Conservation (phyloP, 2,888 invertebrate genomes). For the Diogma glabrata region DNA sequence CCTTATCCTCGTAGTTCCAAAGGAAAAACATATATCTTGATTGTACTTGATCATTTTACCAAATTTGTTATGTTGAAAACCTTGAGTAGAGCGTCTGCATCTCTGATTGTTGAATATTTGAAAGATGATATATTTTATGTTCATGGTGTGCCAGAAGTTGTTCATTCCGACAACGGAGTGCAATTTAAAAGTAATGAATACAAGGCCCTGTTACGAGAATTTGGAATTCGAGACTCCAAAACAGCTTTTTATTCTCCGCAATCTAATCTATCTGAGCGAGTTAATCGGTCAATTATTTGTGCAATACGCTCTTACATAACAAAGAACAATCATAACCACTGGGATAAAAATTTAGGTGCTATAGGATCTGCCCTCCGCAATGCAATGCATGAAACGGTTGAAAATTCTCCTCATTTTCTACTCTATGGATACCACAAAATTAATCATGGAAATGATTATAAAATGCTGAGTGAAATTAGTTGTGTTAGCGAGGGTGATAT, state of each 20-base stretch:
- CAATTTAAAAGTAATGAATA: conserved; percentile 17
- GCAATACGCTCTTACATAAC: conserved; percentile 22
- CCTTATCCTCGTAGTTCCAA: background rate
- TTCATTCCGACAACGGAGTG: conserved; percentile 23
- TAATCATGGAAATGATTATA: conserved; percentile 12
- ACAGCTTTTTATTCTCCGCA: conserved; percentile 26
- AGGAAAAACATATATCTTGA: conserved; percentile 12
- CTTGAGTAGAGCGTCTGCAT: conserved; percentile 7
- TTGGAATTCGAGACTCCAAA: conserved; percentile 16
- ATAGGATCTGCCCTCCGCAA: conserved; percentile 23
- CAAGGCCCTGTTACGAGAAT: conserved; percentile 14
- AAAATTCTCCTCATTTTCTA: conserved; percentile 20
- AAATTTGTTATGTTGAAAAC: conserved; percentile 14
- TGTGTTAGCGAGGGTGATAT: background rate
- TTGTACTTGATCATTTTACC: conserved; percentile 14
- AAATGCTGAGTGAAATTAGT: conserved; percentile 1
- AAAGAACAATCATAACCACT: conserved; percentile 18
- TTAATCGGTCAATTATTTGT: conserved; percentile 24
- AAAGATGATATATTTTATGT: conserved; percentile 20
- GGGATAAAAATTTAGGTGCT: conserved; percentile 23
- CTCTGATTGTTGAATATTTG: conserved; percentile 10
- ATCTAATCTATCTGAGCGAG: conserved; percentile 25
- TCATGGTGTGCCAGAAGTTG: background rate
- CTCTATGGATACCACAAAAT: conserved; percentile 21
- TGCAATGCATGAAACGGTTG: conserved; percentile 21